A percentile compares a stretch with the other conserved stretches of the same genome.
These are phyloP conservation scores for Elephantulus edwardii DNA, from an alignment of 2,113 vertebrate species.

Conservation along the genomic window DNA sequence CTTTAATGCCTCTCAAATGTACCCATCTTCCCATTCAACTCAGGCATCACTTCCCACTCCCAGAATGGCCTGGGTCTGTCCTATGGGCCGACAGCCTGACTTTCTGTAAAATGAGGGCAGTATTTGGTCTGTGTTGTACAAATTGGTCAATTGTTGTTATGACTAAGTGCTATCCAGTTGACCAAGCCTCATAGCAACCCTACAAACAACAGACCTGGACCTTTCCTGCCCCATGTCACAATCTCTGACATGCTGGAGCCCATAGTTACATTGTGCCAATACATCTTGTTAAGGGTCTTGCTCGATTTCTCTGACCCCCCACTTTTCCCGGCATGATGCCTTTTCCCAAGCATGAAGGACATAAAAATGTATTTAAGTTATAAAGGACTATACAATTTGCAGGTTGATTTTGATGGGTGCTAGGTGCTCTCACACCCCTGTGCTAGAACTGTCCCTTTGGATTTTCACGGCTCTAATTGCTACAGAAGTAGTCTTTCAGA, in stretches of 20 bases:
- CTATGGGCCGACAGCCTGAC: neutral
- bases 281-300: no score
- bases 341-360: no score
- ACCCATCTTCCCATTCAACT: neutral
- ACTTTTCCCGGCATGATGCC: no score
- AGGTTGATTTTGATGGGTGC: neutral
- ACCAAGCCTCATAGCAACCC: no score
- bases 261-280: no score
- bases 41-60: neutral
- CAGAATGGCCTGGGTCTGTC: neutral
- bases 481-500: no score
- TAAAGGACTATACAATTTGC: neutral
- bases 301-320: no score
- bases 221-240: no score
- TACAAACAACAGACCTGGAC: no score
- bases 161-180: no score
- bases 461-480: no score
- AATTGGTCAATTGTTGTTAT: neutral
- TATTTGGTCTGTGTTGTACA: neutral
- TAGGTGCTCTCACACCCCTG: neutral
- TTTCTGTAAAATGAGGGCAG: neutral
- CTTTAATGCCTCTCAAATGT: neutral
- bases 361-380: neutral
- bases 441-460: neutral
- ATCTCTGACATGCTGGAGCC: no score